Evolutionary conservation across 2,797 vertebrate species (phyloP), one percentile per base, ranked within the genome.

Genomic region (Lithobates sylvaticus): DNA sequence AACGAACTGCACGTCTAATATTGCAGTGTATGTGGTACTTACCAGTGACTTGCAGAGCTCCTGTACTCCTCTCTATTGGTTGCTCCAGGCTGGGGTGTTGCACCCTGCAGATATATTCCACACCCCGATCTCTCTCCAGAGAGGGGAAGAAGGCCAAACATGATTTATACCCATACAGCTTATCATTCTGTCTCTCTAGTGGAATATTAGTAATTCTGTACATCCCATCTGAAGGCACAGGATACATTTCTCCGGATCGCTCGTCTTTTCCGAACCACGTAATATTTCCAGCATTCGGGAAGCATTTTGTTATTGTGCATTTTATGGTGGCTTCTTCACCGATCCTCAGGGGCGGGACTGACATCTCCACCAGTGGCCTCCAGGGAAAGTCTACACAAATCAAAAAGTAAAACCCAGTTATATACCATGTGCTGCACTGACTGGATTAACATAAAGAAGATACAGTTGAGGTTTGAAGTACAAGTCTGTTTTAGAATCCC

Each of bases 61-160:
- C 71, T 21, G 81, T 83, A 10, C 76, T n/a, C n/a, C 2, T 73
- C 54, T 47, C 68, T n/a, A 65, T 44, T 15, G 76, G 32, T 2
- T 10, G n/a, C 2, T 4, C 6, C 13, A 84, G 76, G 18, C 34
- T 39, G 36, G 39, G 67, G 26, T 84, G 83, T 21, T 44, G 34
- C 83, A 84, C 83, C 27, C 36, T 23, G 34, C 83, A 84, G 50
- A 84, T 32, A n/a, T 29, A 84, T 72, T 72, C 65, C 13, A 64
- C 82, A 7, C 32, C 65, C 3, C 44, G 65, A n/a, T 84, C 83
- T 32, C 16, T 23, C 8, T 27, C 18, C 29, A 70, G 9, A 5
- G 23, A 72, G 21, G 69, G 23, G 34, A 0, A 54, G 65, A 84
- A 70, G 18, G 21, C 10, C 65, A 84, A n/a, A 23, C 12, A 10